Evolutionary conservation across 2,113 vertebrate genomes (phyloP).

Genomic region (Ochotona princeps): DNA sequence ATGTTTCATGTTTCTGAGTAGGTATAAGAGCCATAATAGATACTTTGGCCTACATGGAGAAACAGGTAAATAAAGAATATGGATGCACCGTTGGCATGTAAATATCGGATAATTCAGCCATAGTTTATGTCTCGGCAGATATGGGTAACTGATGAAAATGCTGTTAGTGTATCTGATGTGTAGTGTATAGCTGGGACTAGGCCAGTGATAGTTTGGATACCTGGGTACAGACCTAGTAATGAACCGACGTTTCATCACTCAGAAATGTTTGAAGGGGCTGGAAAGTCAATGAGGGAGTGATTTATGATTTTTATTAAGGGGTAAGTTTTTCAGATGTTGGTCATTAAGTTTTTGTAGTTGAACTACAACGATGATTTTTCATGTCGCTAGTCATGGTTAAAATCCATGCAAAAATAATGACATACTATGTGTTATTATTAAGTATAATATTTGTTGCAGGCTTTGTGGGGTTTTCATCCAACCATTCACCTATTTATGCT

Average conservation of each 20-base stretch:
- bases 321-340: slow-evolving; percentile 50
- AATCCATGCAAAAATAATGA: no score
- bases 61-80: not conserved
- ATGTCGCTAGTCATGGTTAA: no score
- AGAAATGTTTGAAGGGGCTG: not conserved
- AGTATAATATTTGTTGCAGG: no score
- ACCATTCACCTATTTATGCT: not conserved
- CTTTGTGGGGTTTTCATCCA: not conserved
- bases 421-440: no score
- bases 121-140: slow-evolving; percentile 56
- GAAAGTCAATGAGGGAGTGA: not conserved
- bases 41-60: not conserved
- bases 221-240: not conserved
- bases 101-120: no score
- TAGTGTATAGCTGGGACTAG: slow-evolving; percentile 71
- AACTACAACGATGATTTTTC: not conserved
- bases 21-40: not conserved
- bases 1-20: not conserved
- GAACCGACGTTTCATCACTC: not conserved
- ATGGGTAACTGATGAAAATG: slow-evolving; percentile 55
- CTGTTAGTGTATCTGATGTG: slow-evolving; percentile 49
- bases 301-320: not conserved
- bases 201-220: slow-evolving; percentile 59
- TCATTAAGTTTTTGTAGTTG: not conserved
- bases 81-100: not conserved